Evolutionary conservation across 2,888 invertebrate genomes (phyloP), one percentile per base, ranked within the genome.

Genomic region (Ectemnius cavifrons): DNA sequence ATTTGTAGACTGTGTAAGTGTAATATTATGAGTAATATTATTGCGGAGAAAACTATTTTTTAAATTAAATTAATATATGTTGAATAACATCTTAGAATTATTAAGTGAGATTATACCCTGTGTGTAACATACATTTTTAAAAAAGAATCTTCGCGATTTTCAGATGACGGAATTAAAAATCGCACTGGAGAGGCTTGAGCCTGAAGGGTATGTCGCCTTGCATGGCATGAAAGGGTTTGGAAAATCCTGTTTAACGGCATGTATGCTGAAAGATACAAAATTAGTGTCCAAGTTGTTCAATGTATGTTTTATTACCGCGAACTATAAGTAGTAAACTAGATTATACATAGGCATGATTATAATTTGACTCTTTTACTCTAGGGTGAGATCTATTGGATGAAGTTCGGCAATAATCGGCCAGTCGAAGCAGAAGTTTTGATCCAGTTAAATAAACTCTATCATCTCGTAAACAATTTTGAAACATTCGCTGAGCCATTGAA

Each of bases 221-320:
- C 94, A 95, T 87, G 96, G 96, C 11, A 95, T 95, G 94, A 92
- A 94, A n/a, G 96, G 96, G 1, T 94, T 93, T 80, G 96, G 96
- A 28, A 96, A 95, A 91, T 94, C 95, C 0, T 93, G 94, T 66
- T 91, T 95, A 11, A 94, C 94, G 0, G 93, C 94, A 71, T 93
- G 93, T 71, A 93, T 93, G 5, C 89, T 95, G 3, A 91, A 93
- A 45, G 92, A 93, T 82, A 5, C 89, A 87, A 59, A 87, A 58
- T 89, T 94, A 47, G 91, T 94, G 67, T 91, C 92, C 4, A 90
- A 91, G 47, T 90, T 91, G 63, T 94, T 94, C 86, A 92, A 92
- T 77, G 92, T 91, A 86, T 81, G 86, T 71, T 60, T 37, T 45
- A 37, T 6, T 37, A 37, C 52, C 5, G 52, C 13, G n/a, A 16